These are phyloP conservation scores for Pseudotriccus pelzelni DNA, from an alignment of 2,797 vertebrate genomes.

Conservation along the genomic window DNA sequence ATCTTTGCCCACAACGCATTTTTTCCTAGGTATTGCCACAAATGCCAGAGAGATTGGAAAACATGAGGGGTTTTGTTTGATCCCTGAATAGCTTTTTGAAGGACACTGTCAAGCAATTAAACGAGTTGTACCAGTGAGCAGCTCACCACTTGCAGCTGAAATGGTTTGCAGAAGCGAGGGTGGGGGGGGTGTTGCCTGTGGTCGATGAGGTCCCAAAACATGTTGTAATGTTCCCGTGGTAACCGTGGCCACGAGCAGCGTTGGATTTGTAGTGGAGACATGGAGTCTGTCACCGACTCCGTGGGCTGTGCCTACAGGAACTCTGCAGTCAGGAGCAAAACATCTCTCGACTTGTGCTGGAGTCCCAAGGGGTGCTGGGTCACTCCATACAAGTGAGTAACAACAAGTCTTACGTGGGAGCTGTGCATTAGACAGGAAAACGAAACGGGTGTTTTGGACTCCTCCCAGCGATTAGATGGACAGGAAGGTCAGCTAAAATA, in stretches of 20 bases:
- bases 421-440: not conserved
- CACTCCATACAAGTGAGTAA: not conserved
- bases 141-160: not conserved
- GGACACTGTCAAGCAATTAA: not conserved
- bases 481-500: not conserved
- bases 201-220: not conserved
- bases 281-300: not conserved
- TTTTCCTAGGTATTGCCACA: not conserved
- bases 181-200: not conserved
- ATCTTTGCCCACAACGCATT: not conserved
- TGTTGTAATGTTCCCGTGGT: not conserved
- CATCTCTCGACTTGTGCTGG: not conserved
- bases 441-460: not conserved
- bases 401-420: rapidly evolving
- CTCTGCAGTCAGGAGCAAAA: not conserved
- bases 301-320: not conserved
- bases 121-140: not conserved
- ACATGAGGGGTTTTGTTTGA: not conserved
- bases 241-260: rapidly evolving
- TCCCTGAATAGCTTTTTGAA: not conserved
- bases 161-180: not conserved
- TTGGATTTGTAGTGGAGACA: not conserved
- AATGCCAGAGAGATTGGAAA: not conserved
- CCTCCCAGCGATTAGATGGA: not conserved
- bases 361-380: not conserved